Conservation (phyloP, 2,113 vertebrate species). For the Labeo catla region DNA sequence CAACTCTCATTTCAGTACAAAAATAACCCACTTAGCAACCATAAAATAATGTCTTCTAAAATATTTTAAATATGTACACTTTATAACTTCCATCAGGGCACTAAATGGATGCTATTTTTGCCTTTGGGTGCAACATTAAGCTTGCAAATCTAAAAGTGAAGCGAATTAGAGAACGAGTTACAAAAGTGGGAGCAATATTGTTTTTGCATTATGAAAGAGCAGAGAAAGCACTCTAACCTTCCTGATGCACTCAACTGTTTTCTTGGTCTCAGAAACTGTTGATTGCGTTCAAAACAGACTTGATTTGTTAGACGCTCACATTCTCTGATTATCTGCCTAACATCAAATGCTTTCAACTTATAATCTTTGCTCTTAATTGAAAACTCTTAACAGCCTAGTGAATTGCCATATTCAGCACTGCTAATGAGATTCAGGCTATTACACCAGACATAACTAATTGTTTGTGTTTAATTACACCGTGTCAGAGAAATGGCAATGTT, state of each 20-base stretch:
- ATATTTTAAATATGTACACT: constrained; percentile 6
- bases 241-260: constrained; percentile 37
- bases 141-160: constrained; percentile 12
- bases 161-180: constrained; percentile 29
- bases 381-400: not conserved
- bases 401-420: not conserved
- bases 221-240: constrained; percentile 27
- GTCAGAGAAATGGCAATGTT: constrained; percentile 7
- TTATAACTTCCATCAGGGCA: constrained; percentile 30
- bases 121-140: constrained; percentile 36
- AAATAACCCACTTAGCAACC: not conserved
- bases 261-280: constrained; percentile 42
- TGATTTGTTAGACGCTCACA: constrained; percentile 44
- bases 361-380: not conserved
- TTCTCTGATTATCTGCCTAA: constrained; percentile 22
- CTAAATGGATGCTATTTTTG: constrained; percentile 50
- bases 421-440: constrained; percentile 11
- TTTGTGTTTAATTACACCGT: constrained; percentile 18
- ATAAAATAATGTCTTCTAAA: constrained; percentile 14
- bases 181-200: constrained; percentile 50
- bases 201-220: constrained; percentile 50
- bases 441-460: constrained; percentile 26
- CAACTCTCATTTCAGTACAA: not conserved
- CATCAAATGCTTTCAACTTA: not conserved
- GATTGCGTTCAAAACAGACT: constrained; percentile 42